Base-by-base conservation (phyloP, 2,797 vertebrate species). In the Anniella stebbinsi region DNA sequence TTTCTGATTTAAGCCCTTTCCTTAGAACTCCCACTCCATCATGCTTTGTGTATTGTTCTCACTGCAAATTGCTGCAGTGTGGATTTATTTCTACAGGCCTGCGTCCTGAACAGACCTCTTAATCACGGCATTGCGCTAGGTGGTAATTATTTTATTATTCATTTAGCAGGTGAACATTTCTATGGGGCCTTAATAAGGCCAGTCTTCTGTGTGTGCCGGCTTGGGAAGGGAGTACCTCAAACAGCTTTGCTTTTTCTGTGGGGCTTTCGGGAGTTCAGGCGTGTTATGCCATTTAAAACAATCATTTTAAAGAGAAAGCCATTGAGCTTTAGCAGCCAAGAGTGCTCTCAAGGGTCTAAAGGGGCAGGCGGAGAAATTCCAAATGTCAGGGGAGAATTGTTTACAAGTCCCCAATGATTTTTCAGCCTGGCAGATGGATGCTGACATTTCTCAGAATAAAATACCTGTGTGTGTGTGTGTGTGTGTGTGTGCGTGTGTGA, bases 81-180 rank as follows among this genome's bases (percentile, higher is more conserved):
- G 80, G 84, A 51, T 84, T 89, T 93, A 89, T 89, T 93, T 91
- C 57, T 67, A 51, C 48, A 57, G 85, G 70, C 48, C 80, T 80
- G 30, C 66, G 69, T 89, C 89, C 75, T 78, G 69, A 87, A 82
- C 78, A 66, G 73, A 75, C 36, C 87, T 87, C 73, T 84, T 92
- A 92, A 87, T 91, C 89, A 89, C 23, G 41, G 73, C 76, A 41
- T 48, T 87, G 87, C 60, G 13, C 84, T 48, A 76, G 89, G 80
- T 70, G 57, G 84, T 80, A 87, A 92, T 92, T 91, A 91, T 89
- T 87, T 91, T 87, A 91, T 92, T 92, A 91, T 89, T 91, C 84
- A 28, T 89, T 89, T 84, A 91, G 45, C 84, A 91, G 81, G 48
- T 84, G 89, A 89, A 89, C 88, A 88, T 92, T 92, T 92, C 81